Conservation (phyloP, 2,113 vertebrate species). For the Pterophyllum scalare region DNA sequence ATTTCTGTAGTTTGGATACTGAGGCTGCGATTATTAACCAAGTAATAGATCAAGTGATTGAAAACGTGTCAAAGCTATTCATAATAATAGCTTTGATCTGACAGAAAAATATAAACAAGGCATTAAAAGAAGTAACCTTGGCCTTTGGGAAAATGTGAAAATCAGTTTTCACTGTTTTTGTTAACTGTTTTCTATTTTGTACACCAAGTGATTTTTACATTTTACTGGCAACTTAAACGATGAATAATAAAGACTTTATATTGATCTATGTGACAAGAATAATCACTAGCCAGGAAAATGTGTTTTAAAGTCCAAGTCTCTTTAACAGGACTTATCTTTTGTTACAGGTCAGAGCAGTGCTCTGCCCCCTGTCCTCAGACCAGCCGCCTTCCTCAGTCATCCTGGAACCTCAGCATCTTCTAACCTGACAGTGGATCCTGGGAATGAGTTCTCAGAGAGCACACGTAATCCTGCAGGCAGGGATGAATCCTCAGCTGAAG, state of each 20-base stretch:
- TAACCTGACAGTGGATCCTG: conserved; percentile 20
- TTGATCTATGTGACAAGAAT: not conserved
- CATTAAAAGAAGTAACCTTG: not conserved
- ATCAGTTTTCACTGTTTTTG: too few species aligned
- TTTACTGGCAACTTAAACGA: not conserved
- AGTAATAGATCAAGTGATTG: not conserved
- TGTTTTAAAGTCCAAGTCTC: not conserved
- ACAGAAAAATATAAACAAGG: not conserved
- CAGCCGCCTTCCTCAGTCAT: not conserved
- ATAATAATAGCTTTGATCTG: not conserved
- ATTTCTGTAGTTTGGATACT: not conserved
- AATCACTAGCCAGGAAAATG: not conserved
- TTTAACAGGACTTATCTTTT: not conserved
- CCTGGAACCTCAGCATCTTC: conserved; percentile 22
- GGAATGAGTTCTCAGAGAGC: not conserved
- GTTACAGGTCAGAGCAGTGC: conserved; percentile 49
- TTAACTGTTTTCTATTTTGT: not conserved
- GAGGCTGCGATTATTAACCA: not conserved
- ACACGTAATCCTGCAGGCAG: conserved; percentile 7
- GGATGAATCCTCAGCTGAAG: conserved; percentile 9
- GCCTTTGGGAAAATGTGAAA: not conserved
- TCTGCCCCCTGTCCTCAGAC: conserved; percentile 13
- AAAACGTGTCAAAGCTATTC: not conserved
- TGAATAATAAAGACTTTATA: not conserved
- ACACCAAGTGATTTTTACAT: not conserved